Conservation (phyloP, 2,113 vertebrate genomes). For the Xenopus laevis region DNA sequence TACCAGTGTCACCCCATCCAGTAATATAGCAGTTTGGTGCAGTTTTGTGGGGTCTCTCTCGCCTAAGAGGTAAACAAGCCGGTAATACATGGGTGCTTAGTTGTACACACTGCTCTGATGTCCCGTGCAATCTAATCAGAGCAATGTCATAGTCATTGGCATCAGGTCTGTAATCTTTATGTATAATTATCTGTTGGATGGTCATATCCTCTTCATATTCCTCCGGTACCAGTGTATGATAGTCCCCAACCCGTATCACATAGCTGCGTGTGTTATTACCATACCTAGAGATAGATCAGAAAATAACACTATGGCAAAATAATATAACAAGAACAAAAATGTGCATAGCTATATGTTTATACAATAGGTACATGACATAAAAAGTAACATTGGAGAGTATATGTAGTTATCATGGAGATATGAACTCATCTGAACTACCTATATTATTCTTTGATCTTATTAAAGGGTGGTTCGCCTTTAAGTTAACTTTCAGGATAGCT, state of each 20-base stretch:
- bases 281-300: conserved; percentile 65
- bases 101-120: conserved; percentile 67
- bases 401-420: no score
- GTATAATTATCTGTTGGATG: conserved; percentile 77
- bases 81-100: conserved; percentile 82
- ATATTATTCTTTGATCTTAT: no score
- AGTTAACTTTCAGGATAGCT: no score
- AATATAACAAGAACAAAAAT: background rate
- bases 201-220: conserved; percentile 87
- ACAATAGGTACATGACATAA: no score
- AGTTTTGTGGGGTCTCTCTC: conserved; percentile 80
- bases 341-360: background rate
- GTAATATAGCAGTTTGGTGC: conserved; percentile 86
- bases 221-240: conserved; percentile 88
- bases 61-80: conserved; percentile 77
- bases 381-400: no score
- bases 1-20: conserved; percentile 98
- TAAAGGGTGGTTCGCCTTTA: no score
- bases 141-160: conserved; percentile 92
- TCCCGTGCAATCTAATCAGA: conserved; percentile 74
- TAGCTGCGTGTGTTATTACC: conserved; percentile 85
- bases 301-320: background rate
- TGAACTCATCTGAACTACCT: no score
- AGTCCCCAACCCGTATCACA: conserved; percentile 86
- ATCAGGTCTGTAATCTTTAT: conserved; percentile 73